Conservation (phyloP, 1,140 invertebrate species). For the Drosophila grimshawi region DNA sequence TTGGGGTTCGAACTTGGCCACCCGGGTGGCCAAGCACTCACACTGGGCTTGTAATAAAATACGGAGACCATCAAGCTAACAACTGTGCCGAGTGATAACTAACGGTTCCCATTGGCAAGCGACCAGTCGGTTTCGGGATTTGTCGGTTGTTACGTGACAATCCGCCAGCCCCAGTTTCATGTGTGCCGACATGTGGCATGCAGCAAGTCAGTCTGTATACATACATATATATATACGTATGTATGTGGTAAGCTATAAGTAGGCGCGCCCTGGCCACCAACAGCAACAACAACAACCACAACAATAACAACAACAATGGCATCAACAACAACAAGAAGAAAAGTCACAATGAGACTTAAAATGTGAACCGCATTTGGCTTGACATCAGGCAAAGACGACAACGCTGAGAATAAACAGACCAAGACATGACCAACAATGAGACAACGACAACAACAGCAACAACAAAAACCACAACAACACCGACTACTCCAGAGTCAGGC, state of each 20-base stretch:
- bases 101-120: constrained; percentile 20
- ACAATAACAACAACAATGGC: constrained; percentile 9
- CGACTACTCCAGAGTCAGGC: constrained; percentile 12
- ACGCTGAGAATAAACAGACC: constrained; percentile 31
- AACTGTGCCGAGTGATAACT: constrained; percentile 36
- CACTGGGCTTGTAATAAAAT: constrained; percentile 43
- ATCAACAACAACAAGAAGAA: constrained; percentile 9
- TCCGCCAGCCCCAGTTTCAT: constrained; percentile 29
- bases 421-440: constrained; percentile 34
- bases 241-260: constrained; percentile 12
- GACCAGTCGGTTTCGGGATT: constrained; percentile 1
- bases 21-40: constrained; percentile 24
- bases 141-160: constrained; percentile 41
- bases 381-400: constrained; percentile 17
- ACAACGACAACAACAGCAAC: constrained; percentile 9
- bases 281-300: constrained; percentile 11
- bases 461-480: not conserved
- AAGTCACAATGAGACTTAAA: constrained; percentile 36
- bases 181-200: constrained; percentile 41
- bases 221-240: not conserved
- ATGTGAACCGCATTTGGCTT: constrained; percentile 27
- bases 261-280: constrained; percentile 34
- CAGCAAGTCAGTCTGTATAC: not conserved
- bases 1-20: not conserved
- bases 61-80: constrained; percentile 15